These are phyloP conservation scores for Manis javanica DNA, from an alignment of 2,797 vertebrate species.

Conservation along the genomic window DNA sequence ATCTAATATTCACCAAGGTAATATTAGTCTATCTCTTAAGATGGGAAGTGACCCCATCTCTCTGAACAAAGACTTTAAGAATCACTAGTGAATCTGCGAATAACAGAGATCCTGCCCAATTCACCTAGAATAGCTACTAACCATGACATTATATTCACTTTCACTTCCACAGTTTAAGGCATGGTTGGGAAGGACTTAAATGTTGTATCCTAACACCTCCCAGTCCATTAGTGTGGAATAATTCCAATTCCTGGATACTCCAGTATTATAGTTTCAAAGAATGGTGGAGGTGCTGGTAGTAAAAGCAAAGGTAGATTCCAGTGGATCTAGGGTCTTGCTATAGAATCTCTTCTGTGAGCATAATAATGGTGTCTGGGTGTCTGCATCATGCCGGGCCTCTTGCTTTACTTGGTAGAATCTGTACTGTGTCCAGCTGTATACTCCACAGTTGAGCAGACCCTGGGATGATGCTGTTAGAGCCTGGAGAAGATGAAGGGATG, in stretches of 20 bases:
- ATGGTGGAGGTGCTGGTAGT: slow-evolving; percentile 75
- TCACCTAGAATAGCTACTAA: slow-evolving; percentile 33
- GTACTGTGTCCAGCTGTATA: slow-evolving; percentile 92
- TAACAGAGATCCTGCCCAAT: neutral
- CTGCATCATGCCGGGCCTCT: slow-evolving; percentile 84
- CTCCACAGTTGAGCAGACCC: slow-evolving; percentile 92
- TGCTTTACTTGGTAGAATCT: slow-evolving; percentile 85
- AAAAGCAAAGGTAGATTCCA: neutral
- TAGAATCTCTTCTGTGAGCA: slow-evolving; percentile 92
- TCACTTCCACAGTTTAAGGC: slow-evolving; percentile 5
- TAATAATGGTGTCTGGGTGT: slow-evolving; percentile 95
- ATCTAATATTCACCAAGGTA: slow-evolving; percentile 46
- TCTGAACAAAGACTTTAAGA: slow-evolving; percentile 22
- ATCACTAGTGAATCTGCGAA: slow-evolving; percentile 10
- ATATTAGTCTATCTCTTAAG: slow-evolving; percentile 49
- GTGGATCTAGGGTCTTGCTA: slow-evolving; percentile 74
- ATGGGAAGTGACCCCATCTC: neutral
- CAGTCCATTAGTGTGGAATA: neutral
- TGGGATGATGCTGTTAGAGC: slow-evolving; percentile 93
- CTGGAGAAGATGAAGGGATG: slow-evolving; percentile 83
- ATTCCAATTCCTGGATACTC: neutral
- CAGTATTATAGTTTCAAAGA: slow-evolving; percentile 78
- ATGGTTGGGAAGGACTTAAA: slow-evolving; percentile 33
- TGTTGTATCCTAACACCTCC: neutral
- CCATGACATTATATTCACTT: slow-evolving; percentile 33